Base-by-base conservation (phyloP, 2,888 invertebrate species). In the Caenorhabditis sinica region DNA sequence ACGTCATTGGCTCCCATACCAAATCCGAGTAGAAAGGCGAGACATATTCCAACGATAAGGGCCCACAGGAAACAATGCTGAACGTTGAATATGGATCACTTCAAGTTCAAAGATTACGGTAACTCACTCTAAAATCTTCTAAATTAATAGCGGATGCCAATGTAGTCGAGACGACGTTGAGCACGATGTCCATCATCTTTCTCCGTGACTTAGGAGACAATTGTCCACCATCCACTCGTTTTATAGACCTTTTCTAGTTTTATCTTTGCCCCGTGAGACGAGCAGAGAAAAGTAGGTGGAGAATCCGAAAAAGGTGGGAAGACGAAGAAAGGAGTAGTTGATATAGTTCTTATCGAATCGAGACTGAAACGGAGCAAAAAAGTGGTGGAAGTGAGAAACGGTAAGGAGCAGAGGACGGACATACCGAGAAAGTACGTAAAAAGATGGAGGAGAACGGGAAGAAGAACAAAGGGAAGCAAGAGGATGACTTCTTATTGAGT, bases 1-100 rank as follows among this genome's bases (percentile, higher is more conserved):
- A 98, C 98, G 94, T 98, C 98, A 93, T 98, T 98, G 84, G 98
- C 98, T 65, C 98, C 98, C 92, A 98, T 97, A 71, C 98, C 98
- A 94, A 98, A 98, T 73, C 98, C 98, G 94, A 99, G 94, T 79
- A 97, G 93, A 93, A 99, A 99, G 73, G 98, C 97, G 89, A 99
- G 96, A 90, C 97, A 93, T 93, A 98, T 98, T 87, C 97, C 97
- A 88, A 96, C 94, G 83, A 97, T 94, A 89, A 98, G 95, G 93
- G 97, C 94, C 95, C 97, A 97, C 89, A 97, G 86, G 40, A 86
- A 86, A 11, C 65, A 23, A 28, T 81, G 69, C 90, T 91, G 75
- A 79, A 90, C 87, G 8, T 17, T 9, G 15, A 56, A 56, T 23
- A 28, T 9, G 5, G 15, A 51, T 6, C 5, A 1, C 4, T 56